phyloP scores from a whole-genome alignment of 2,888 invertebrate genomes.

The Phasia obesa region DNA sequence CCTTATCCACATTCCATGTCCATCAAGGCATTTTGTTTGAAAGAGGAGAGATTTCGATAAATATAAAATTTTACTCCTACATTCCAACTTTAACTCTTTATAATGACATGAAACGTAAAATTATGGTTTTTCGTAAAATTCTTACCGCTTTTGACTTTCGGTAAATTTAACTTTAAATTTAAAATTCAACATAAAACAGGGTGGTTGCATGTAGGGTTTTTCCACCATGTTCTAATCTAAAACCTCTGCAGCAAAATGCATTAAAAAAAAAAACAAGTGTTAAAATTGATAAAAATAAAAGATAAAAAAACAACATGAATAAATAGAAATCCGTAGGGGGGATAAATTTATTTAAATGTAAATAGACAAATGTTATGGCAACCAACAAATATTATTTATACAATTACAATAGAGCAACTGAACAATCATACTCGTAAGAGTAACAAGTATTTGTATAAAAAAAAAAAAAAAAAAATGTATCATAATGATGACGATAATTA shows the following conservation, averaged over 20 bases:
- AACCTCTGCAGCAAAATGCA: background rate
- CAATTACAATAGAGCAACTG: too few species aligned
- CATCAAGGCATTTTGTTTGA: too few species aligned
- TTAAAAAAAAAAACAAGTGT: background rate
- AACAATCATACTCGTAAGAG: constrained; percentile 4
- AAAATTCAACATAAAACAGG: background rate
- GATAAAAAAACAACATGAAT: constrained; percentile 6
- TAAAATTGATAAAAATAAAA: constrained; percentile 20
- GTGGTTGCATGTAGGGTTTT: background rate
- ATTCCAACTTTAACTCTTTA: too few species aligned
- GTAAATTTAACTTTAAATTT: background rate
- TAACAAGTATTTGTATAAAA: background rate
- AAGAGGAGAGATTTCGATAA: too few species aligned
- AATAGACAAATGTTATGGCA: constrained; percentile 20
- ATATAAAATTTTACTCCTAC: too few species aligned
- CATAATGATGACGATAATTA: constrained; percentile 1
- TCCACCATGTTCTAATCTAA: background rate
- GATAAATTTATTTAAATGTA: constrained; percentile 38
- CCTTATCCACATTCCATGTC: too few species aligned
- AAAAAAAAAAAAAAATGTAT: too few species aligned
- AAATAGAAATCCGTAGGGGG: constrained; percentile 28
- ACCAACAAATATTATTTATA: constrained; percentile 16
- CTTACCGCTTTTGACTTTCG: too few species aligned
- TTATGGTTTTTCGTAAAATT: too few species aligned
- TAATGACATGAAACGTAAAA: too few species aligned